These are phyloP conservation scores for Caenorhabditis virilis DNA, from an alignment of 2,888 invertebrate genomes.

Conservation along the genomic window DNA sequence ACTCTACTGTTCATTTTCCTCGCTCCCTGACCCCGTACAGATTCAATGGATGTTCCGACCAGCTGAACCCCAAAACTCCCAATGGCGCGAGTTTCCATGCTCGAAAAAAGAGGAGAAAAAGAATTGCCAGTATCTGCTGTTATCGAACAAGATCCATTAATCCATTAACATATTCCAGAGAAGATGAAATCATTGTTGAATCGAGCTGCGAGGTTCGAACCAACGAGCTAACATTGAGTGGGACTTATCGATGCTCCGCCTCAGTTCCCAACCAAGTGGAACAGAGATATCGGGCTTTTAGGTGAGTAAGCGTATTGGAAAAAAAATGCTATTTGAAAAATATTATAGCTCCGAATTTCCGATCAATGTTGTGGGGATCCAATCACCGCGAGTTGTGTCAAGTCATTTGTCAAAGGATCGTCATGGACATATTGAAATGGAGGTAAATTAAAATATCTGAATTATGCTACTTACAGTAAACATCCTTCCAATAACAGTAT, in stretches of 20 bases:
- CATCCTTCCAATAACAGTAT: too few relatives aligned
- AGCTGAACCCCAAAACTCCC: conserved; percentile 11
- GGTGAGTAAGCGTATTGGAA: too few relatives aligned
- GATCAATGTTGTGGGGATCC: conserved; percentile 24
- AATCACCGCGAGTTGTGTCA: conserved; percentile 9
- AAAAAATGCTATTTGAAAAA: too few relatives aligned
- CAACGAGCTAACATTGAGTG: conserved; percentile 18
- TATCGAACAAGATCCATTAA: neutral
- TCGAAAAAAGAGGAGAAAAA: conserved; percentile 32
- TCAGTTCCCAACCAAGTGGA: conserved; percentile 18
- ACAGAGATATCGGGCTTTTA: conserved; percentile 18
- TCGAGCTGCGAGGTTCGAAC: conserved; percentile 22
- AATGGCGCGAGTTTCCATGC: conserved; percentile 31
- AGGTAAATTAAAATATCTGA: too few relatives aligned
- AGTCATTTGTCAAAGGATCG: conserved; percentile 7
- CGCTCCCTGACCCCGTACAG: conserved; percentile 25
- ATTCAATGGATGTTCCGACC: conserved; percentile 36
- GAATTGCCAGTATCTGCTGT: conserved; percentile 17
- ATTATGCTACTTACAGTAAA: too few relatives aligned
- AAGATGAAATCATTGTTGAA: conserved; percentile 28
- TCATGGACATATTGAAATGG: conserved; percentile 26
- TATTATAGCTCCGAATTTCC: conserved; percentile 34
- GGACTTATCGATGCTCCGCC: conserved; percentile 24
- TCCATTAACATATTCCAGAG: neutral
- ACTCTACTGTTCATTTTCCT: conserved; percentile 31